Base-by-base conservation (phyloP, 2,113 vertebrate genomes). In the Paraplagusia blochii region DNA sequence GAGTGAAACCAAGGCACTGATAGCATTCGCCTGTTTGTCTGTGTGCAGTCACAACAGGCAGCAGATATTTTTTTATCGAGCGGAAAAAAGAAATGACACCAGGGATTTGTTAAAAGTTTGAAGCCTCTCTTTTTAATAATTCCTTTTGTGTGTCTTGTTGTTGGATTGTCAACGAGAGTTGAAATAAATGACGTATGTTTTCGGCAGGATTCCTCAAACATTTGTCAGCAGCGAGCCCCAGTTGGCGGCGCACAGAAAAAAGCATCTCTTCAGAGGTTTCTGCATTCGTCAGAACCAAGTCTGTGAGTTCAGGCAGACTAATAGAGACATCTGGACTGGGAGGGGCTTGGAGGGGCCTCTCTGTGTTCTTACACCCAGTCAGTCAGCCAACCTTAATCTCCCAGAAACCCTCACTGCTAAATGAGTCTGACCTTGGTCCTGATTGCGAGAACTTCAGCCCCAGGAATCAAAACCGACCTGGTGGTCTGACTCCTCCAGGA, bases 311-410 rank as follows among this genome's bases (percentile, higher is more conserved):
- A 53, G 58, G 33, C 72, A 78, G 83, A 81, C 54, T 83, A 69
- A 87, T 81, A 58, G 71, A 79, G 75, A 74, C 83, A 85, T 88
- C 81, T 88, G 76, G 72, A 54, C 34, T 8, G 57, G 64, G 75
- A 69, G 66, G 59, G 58, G 64, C 61, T 69, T 53, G 47, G 43
- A 64, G 51, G 60, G 63, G 51, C 69, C 72, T 71, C 44, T 18
- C 63, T 50, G 51, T 47, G 1, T 54, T 58, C 65, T 53, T 56
- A 60, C 53, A 58, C 59, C 77, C 65, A 76, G 66, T 79, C 72
- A 76, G 66, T 80, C 72, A 66, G 34, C 44, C 29, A 11, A 49
- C 64, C 63, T 63, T 82, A 79, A 82, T 83, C 76, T 82, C 73
- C 60, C 50, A 51, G 42, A 78, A 54, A 17, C 58, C 57, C 61